Conservation (phyloP, 2,113 vertebrate genomes). For the Gymnorhina tibicen region DNA sequence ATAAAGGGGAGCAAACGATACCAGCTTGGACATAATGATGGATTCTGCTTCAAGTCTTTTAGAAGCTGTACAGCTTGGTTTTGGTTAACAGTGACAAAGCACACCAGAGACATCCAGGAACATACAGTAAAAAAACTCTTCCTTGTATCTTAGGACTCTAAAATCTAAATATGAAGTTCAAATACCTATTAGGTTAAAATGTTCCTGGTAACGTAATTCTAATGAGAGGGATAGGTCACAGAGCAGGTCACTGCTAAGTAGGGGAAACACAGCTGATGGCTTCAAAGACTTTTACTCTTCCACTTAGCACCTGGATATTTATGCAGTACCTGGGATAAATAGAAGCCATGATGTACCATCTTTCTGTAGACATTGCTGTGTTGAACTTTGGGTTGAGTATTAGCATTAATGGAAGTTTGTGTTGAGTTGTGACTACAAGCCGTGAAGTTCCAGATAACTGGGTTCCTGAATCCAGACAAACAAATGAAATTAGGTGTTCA, state of each 20-base stretch:
- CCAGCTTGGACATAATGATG: neutral
- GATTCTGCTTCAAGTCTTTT: neutral
- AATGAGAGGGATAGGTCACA: neutral
- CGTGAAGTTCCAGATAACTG: neutral
- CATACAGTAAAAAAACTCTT: fast-evolving
- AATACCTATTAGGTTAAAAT: neutral
- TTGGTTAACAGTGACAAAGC: neutral
- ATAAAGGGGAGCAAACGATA: neutral
- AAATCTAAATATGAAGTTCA: neutral
- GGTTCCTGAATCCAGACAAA: neutral
- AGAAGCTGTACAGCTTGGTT: neutral
- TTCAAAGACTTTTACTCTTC: neutral
- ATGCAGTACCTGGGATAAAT: neutral
- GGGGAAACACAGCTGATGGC: neutral
- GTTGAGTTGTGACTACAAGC: neutral
- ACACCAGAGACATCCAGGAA: neutral
- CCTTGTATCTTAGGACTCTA: neutral
- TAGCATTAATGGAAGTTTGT: neutral
- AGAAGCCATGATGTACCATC: neutral
- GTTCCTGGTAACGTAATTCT: neutral
- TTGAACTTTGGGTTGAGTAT: neutral
- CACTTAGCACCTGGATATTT: neutral
- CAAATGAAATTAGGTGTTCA: neutral
- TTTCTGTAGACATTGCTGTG: neutral
- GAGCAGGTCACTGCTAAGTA: neutral